Evolutionary conservation across 2,113 vertebrate genomes (phyloP), one percentile per base, ranked within the genome.

Genomic region (Callionymus lyra): DNA sequence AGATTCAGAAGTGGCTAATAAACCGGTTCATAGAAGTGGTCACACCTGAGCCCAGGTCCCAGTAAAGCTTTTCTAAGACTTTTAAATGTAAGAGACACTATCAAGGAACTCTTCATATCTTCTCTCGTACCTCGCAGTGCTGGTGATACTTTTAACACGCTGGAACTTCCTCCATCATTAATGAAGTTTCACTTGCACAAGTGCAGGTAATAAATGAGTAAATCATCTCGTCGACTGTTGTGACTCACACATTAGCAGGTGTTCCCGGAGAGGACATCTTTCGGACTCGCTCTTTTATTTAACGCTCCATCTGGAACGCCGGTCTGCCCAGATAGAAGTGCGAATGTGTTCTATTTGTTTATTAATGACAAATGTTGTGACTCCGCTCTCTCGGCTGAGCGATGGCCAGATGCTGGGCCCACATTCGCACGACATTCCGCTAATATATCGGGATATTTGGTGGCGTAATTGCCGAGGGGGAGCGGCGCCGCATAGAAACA

Each of bases 251-350:
- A 32, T 6, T 18, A 43, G 34, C 50, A 63, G 47, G 10, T 44
- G 36, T 58, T 51, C 36, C n/a, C 38, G 41, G 38, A 58, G 34
- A 39, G 12, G 34, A 50, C 44, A 42, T 12, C 12, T 34, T 35
- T 51, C 45, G 42, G 16, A 47, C 11, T 2, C 48, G 6, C 38
- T 74, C 34, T 69, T 73, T 76, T 73, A 80, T 80, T 77, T 72
- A 77, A 15, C 40, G 17, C 45, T 58, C 59, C 69, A 77, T 68
- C 59, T 73, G 70, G 62, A 72, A 43, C 50, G 44, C 31, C 62
- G 53, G 31, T 32, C 53, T 59, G 42, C 12, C 40, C 48, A 55
- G 35, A 56, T 47, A 62, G 53, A 16, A 31, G 10, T 44, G 27
- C 45, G 52, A 41, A 46, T 63, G 36, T 59, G 47, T 16, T 3